Evolutionary conservation across 64 coral and sea anemone species (phyloP).

Genomic region (Platygyra sinensis): DNA sequence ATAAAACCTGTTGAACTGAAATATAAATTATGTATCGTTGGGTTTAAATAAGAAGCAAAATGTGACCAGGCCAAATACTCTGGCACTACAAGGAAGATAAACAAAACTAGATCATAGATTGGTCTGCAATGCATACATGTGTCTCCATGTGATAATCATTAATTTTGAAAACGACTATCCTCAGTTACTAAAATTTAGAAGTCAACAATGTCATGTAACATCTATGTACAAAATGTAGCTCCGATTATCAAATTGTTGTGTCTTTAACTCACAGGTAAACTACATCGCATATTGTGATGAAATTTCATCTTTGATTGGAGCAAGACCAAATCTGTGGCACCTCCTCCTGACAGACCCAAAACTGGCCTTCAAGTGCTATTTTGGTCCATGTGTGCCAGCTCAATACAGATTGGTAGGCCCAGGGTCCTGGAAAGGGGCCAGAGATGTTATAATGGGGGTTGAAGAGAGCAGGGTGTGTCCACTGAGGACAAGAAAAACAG

Average conservation of each 20-base stretch:
- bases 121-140: too few relatives aligned
- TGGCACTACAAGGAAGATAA: too few relatives aligned
- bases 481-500: conserved; percentile 48
- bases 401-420: conserved; percentile 61
- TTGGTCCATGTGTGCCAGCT: conserved; percentile 66
- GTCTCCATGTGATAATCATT: too few relatives aligned
- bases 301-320: conserved; percentile 35
- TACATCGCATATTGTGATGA: conserved; percentile 47
- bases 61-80: too few relatives aligned
- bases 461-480: conserved; percentile 32
- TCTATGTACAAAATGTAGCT: not conserved
- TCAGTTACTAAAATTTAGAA: too few relatives aligned
- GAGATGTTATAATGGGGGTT: conserved; percentile 50
- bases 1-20: too few relatives aligned
- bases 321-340: conserved; percentile 50
- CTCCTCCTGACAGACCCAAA: conserved; percentile 42
- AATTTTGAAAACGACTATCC: too few relatives aligned
- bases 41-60: too few relatives aligned
- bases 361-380: conserved; percentile 62
- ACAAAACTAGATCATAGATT: too few relatives aligned
- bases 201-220: not conserved
- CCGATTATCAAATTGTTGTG: not conserved
- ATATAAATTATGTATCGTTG: too few relatives aligned
- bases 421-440: conserved; percentile 64
- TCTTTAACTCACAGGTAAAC: not conserved